phyloP scores from a whole-genome alignment of 2,888 invertebrate species.

The Epistrophe grossulariae region DNA sequence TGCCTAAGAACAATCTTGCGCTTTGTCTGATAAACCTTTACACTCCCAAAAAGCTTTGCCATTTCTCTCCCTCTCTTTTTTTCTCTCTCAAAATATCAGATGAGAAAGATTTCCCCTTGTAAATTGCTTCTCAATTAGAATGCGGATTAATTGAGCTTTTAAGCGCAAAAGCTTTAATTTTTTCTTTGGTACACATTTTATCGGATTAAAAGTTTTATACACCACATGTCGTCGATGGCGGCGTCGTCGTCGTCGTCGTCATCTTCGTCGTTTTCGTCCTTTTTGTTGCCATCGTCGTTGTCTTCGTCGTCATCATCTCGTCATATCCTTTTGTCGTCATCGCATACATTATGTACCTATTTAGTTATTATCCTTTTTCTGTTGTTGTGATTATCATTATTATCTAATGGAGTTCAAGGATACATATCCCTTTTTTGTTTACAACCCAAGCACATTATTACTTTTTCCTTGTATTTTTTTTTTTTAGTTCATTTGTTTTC shows the following conservation, averaged over 20 bases:
- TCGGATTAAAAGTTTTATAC: constrained; percentile 58
- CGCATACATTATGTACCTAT: constrained; percentile 31
- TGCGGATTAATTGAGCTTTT: constrained; percentile 34
- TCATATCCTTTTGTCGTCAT: constrained; percentile 42
- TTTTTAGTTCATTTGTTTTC: constrained; percentile 24
- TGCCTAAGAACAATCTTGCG: constrained; percentile 60
- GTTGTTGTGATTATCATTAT: constrained; percentile 55
- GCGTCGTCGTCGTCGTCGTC: constrained; percentile 10
- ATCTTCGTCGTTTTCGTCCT: constrained; percentile 12
- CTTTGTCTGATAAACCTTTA: background rate
- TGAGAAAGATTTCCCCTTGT: background rate
- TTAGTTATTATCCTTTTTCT: constrained; percentile 38
- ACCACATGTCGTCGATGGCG: constrained; percentile 56
- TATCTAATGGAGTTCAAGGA: constrained; percentile 70
- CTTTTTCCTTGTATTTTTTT: constrained; percentile 32
- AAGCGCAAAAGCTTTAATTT: constrained; percentile 20
- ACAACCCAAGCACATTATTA: constrained; percentile 55
- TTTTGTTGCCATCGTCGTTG: background rate
- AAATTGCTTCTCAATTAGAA: background rate
- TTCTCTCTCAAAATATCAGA: background rate
- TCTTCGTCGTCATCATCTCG: constrained; percentile 45
- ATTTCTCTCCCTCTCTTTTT: background rate
- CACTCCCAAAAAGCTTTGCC: constrained; percentile 6
- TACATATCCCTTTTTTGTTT: constrained; percentile 52
- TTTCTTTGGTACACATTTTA: constrained; percentile 43